These are phyloP conservation scores for Aleiodes sp. DNA, from an alignment of 1,140 invertebrate genomes.

Conservation along the genomic window DNA sequence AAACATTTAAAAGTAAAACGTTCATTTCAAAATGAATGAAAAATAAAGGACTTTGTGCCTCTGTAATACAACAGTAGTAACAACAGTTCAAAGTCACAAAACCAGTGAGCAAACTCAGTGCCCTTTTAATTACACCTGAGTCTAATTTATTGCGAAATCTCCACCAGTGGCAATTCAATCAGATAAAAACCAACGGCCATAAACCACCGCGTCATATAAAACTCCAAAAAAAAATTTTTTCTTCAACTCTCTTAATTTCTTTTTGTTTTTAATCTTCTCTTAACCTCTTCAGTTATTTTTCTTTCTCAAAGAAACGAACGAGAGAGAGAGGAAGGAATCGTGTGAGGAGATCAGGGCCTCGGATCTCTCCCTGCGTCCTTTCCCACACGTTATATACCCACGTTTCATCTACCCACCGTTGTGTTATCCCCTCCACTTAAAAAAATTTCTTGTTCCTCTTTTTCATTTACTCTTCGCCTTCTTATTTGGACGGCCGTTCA, in stretches of 20 bases:
- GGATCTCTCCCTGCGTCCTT: conserved; percentile 40
- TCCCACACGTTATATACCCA: conserved; percentile 42
- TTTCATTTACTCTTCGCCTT: no score
- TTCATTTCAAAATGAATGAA: not conserved
- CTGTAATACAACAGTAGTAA: not conserved
- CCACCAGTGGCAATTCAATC: conserved; percentile 61
- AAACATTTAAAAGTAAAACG: no score
- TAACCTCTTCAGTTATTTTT: not conserved
- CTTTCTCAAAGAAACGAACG: no score
- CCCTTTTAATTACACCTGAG: conserved; percentile 59
- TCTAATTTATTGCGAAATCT: conserved; percentile 61
- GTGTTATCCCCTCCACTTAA: no score
- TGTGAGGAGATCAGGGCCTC: conserved; percentile 24
- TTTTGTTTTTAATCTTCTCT: not conserved
- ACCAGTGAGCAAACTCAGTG: conserved; percentile 30
- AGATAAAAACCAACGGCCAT: conserved; percentile 59
- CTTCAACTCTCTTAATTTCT: conserved; percentile 31
- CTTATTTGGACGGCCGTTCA: no score
- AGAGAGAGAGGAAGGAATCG: no score
- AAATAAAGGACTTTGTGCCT: not conserved
- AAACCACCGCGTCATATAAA: conserved; percentile 61
- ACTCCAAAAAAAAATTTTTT: conserved; percentile 57
- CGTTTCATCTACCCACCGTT: not conserved
- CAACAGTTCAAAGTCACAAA: not conserved
- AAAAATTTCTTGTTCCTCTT: conserved; percentile 49